These are phyloP conservation scores for Standfussiana lucernea DNA, from an alignment of 2,888 invertebrate genomes.

Conservation along the genomic window DNA sequence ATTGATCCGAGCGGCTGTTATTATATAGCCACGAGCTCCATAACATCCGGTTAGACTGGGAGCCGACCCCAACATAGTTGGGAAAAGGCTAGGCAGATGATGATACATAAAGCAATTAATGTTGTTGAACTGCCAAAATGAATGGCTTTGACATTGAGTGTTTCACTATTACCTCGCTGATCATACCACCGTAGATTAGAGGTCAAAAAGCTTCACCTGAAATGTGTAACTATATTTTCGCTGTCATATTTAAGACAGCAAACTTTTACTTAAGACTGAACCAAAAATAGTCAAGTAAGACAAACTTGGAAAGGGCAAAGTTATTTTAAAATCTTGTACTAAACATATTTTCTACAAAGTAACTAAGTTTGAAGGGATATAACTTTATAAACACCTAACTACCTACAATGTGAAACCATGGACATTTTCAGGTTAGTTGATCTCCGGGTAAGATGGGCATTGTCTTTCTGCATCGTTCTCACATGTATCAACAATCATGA, in stretches of 20 bases:
- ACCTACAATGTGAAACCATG: conserved; percentile 10
- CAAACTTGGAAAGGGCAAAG: background rate
- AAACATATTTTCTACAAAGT: conserved; percentile 6
- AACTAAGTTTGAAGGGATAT: background rate
- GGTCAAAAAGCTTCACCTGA: background rate
- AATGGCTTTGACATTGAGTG: background rate
- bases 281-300: background rate
- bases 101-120: background rate
- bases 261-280: background rate
- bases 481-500: too few relatives aligned
- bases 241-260: background rate
- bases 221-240: background rate
- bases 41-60: too few relatives aligned
- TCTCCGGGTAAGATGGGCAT: conserved; percentile 17
- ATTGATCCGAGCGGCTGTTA: too few relatives aligned
- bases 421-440: conserved; percentile 16
- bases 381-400: conserved; percentile 2
- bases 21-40: too few relatives aligned
- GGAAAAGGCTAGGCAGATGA: too few relatives aligned
- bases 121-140: background rate
- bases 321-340: background rate
- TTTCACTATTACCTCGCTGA: background rate
- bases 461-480: too few relatives aligned
- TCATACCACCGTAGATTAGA: background rate
- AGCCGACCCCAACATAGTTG: too few relatives aligned